phyloP scores from a whole-genome alignment of 2,888 invertebrate genomes.

The Drosophila mimetica region DNA sequence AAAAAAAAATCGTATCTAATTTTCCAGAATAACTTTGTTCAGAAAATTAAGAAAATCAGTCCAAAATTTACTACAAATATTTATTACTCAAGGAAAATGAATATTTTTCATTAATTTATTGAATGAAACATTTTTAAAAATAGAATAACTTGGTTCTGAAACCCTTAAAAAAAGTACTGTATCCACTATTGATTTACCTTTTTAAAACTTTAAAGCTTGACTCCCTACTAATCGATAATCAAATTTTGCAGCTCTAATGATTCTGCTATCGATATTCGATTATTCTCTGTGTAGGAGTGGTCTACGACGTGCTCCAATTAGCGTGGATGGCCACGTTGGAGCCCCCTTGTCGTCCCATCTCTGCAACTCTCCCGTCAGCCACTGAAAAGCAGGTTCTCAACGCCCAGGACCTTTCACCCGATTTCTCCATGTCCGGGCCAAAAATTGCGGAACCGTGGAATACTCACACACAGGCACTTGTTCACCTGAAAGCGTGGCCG shows the following conservation, averaged over 20 bases:
- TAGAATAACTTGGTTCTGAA: too few species aligned
- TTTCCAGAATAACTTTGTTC: too few species aligned
- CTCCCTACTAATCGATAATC: not conserved
- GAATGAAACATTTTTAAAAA: too few species aligned
- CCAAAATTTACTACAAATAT: too few species aligned
- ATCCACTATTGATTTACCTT: too few species aligned
- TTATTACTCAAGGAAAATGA: too few species aligned
- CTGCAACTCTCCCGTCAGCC: slow-evolving; percentile 7
- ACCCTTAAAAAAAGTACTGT: too few species aligned
- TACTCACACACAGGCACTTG: slow-evolving; percentile 8
- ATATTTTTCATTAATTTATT: too few species aligned
- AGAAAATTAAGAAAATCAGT: too few species aligned
- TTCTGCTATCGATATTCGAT: not conserved
- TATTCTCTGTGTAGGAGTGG: slow-evolving; percentile 18
- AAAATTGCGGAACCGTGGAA: slow-evolving; percentile 15
- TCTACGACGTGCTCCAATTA: slow-evolving; percentile 71
- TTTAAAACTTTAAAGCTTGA: too few species aligned
- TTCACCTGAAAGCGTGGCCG: slow-evolving; percentile 61
- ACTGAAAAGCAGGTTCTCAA: slow-evolving; percentile 31
- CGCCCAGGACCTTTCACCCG: slow-evolving; percentile 16
- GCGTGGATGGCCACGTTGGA: slow-evolving; percentile 48
- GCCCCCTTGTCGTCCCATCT: slow-evolving; percentile 1
- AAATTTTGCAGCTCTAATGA: not conserved
- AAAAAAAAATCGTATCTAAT: too few species aligned
- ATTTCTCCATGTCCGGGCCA: slow-evolving; percentile 5